Evolutionary conservation across 2,888 invertebrate species (phyloP).

Genomic region (Papilio protenor): DNA sequence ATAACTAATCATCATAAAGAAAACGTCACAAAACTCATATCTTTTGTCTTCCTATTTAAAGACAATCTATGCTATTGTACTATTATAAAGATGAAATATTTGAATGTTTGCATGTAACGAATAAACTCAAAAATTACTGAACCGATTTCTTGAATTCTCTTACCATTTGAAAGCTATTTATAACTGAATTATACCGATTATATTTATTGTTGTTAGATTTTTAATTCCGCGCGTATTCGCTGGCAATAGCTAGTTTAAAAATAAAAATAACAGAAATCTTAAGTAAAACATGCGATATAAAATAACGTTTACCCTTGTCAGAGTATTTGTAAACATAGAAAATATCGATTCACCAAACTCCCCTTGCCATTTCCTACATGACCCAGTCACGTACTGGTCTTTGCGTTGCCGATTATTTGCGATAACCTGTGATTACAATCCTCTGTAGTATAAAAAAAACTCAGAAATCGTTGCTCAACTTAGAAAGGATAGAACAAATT

Average conservation of each 20-base stretch:
- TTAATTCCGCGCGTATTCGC: too few species aligned
- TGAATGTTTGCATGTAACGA: too few species aligned
- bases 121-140: too few species aligned
- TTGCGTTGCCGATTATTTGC: constrained; percentile 41
- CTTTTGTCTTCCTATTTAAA: too few species aligned
- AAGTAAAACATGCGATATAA: constrained; percentile 14
- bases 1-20: too few species aligned
- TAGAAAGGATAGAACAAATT: neutral
- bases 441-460: constrained; percentile 13
- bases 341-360: constrained; percentile 34
- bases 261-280: neutral
- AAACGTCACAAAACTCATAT: too few species aligned
- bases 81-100: too few species aligned
- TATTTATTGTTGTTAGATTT: too few species aligned
- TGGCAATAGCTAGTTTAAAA: neutral
- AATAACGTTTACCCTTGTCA: constrained; percentile 33
- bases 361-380: constrained; percentile 36
- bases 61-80: too few species aligned
- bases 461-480: neutral
- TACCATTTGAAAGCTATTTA: too few species aligned
- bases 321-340: constrained; percentile 41
- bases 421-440: constrained; percentile 36
- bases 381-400: constrained; percentile 43
- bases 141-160: too few species aligned
- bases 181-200: too few species aligned